Conservation (phyloP, 2,888 invertebrate species). For the Ectemnius cavifrons region DNA sequence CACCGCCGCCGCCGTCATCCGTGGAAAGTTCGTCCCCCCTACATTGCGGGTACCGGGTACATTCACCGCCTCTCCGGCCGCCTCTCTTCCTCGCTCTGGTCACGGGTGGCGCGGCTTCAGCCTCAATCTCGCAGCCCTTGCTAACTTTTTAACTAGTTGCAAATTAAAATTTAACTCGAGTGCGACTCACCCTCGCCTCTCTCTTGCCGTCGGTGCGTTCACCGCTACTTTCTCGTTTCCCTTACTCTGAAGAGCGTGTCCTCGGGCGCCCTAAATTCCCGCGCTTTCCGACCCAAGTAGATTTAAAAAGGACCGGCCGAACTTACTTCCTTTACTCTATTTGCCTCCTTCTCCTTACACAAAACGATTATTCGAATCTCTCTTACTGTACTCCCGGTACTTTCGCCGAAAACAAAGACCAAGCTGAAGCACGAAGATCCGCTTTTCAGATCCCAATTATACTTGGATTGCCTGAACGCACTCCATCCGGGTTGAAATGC, state of each 20-base stretch:
- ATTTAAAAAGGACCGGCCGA: slow-evolving; percentile 26
- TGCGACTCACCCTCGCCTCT: slow-evolving; percentile 29
- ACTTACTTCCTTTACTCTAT: no score
- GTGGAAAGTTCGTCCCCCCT: slow-evolving; percentile 59
- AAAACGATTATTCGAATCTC: not conserved
- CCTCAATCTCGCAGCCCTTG: slow-evolving; percentile 33
- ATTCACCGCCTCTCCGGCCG: slow-evolving; percentile 10
- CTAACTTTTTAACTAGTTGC: slow-evolving; percentile 73
- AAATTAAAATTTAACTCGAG: slow-evolving; percentile 71
- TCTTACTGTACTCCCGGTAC: not conserved
- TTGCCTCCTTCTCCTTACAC: not conserved
- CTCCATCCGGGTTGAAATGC: not conserved
- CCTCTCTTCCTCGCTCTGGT: slow-evolving; percentile 39
- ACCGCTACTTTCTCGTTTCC: slow-evolving; percentile 26
- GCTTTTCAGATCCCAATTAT: not conserved
- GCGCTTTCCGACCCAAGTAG: slow-evolving; percentile 5
- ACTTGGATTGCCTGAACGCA: slow-evolving; percentile 2
- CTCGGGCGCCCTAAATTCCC: not conserved
- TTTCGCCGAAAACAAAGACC: not conserved
- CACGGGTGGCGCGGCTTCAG: slow-evolving; percentile 8
- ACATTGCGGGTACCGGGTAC: slow-evolving; percentile 33
- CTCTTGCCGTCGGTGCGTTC: no score
- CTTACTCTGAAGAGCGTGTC: not conserved
- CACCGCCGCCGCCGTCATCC: slow-evolving; percentile 18
- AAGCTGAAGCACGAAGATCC: not conserved